Evolutionary conservation across 2,888 invertebrate species (phyloP).

Genomic region (Agelastica alni): DNA sequence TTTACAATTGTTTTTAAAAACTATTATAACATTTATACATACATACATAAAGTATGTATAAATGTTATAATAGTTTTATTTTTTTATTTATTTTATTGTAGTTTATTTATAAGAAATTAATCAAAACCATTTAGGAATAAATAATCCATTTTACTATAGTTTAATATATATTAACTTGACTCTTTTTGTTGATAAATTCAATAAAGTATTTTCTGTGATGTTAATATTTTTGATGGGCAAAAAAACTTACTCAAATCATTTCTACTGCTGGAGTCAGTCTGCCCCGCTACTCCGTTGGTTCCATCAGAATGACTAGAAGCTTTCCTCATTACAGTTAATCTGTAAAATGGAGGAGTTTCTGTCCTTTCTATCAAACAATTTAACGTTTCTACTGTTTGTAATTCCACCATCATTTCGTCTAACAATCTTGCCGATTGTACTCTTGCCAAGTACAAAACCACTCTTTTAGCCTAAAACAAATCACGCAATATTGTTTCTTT

Average conservation of each 20-base stretch:
- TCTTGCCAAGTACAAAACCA: conserved; percentile 89
- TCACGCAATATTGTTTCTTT: no score
- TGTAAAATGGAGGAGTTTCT: conserved; percentile 97
- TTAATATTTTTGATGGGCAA: not conserved
- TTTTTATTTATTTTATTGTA: no score
- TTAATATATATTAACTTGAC: no score
- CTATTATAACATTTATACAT: no score
- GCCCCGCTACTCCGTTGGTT: conserved; percentile 58
- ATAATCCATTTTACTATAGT: no score
- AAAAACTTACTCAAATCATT: conserved; percentile 51
- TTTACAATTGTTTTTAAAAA: no score
- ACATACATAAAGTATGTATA: no score
- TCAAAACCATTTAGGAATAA: no score
- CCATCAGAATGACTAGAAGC: conserved; percentile 82
- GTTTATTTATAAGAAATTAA: no score
- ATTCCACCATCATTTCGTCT: conserved; percentile 96
- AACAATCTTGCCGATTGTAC: conserved; percentile 90
- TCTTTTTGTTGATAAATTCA: no score
- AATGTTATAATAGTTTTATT: no score
- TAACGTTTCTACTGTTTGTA: conserved; percentile 95
- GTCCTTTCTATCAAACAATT: conserved; percentile 96
- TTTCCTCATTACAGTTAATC: conserved; percentile 89
- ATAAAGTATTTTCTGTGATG: no score
- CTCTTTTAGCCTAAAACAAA: conserved; percentile 85
- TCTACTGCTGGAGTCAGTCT: conserved; percentile 57